phyloP scores from a whole-genome alignment of 2,888 invertebrate genomes.

The Antheraea yamamai region DNA sequence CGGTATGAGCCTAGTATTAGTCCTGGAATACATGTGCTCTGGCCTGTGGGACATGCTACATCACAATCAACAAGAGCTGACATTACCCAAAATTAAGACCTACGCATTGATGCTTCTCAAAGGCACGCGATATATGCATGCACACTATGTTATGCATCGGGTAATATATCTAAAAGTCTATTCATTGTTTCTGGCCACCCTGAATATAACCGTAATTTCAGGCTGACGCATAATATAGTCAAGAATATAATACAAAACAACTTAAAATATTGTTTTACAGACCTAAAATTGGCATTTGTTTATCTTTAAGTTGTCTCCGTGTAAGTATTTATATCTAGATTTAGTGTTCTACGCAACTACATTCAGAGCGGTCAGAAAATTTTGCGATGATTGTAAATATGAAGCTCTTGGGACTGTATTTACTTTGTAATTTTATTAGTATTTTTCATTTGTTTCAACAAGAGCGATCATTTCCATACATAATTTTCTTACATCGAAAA shows the following conservation, averaged over 20 bases:
- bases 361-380: no score
- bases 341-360: no score
- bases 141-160: conserved; percentile 95
- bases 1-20: conserved; percentile 93
- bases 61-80: conserved; percentile 85
- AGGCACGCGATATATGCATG: conserved; percentile 94
- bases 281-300: no score
- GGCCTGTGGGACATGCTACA: conserved; percentile 91
- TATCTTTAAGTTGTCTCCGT: no score
- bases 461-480: not conserved
- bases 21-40: conserved; percentile 96
- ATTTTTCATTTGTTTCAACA: not conserved
- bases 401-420: not conserved
- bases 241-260: no score
- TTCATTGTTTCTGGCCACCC: no score
- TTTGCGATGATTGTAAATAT: not conserved
- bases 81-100: conserved; percentile 89
- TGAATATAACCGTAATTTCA: no score
- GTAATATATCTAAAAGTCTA: conserved; percentile 69
- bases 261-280: no score
- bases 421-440: not conserved
- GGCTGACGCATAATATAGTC: no score
- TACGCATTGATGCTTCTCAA: conserved; percentile 95
- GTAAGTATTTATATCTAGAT: no score
- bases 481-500: not conserved